Evolutionary conservation across 2,113 vertebrate species (phyloP).

Genomic region (Oostethus manadensis): DNA sequence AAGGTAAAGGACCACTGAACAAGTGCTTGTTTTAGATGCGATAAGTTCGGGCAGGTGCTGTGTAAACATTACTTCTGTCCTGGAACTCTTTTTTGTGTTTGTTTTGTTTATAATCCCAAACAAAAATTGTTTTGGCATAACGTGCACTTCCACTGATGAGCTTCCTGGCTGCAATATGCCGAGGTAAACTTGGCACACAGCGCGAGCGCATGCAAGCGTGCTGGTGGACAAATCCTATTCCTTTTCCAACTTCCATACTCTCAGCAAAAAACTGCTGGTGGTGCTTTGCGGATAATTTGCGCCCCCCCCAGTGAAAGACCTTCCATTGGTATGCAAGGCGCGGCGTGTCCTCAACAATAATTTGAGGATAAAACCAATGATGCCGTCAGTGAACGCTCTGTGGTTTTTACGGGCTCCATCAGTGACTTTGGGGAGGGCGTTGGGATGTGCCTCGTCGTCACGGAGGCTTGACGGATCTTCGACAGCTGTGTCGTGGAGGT

Average conservation of each 20-base stretch:
- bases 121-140: slow-evolving; percentile 58
- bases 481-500: slow-evolving; percentile 66
- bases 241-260: slow-evolving; percentile 37
- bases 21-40: too few relatives aligned
- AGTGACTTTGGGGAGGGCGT: slow-evolving; percentile 53
- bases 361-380: slow-evolving; percentile 69
- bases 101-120: slow-evolving; percentile 32
- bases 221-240: slow-evolving; percentile 20
- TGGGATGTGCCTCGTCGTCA: slow-evolving; percentile 46
- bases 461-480: slow-evolving; percentile 66
- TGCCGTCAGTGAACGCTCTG: slow-evolving; percentile 57
- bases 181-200: slow-evolving; percentile 44
- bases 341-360: slow-evolving; percentile 62
- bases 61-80: background rate
- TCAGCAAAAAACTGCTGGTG: slow-evolving; percentile 35
- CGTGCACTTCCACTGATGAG: slow-evolving; percentile 62
- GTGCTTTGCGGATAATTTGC: background rate
- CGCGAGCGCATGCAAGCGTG: slow-evolving; percentile 6
- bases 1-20: too few relatives aligned
- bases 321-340: slow-evolving; percentile 64
- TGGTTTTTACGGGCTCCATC: slow-evolving; percentile 65
- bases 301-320: slow-evolving; percentile 20
- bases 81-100: slow-evolving; percentile 23
- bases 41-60: too few relatives aligned
- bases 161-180: slow-evolving; percentile 43